These are phyloP conservation scores for Drosophila yooni DNA, from an alignment of 2,888 invertebrate genomes.

Conservation along the genomic window DNA sequence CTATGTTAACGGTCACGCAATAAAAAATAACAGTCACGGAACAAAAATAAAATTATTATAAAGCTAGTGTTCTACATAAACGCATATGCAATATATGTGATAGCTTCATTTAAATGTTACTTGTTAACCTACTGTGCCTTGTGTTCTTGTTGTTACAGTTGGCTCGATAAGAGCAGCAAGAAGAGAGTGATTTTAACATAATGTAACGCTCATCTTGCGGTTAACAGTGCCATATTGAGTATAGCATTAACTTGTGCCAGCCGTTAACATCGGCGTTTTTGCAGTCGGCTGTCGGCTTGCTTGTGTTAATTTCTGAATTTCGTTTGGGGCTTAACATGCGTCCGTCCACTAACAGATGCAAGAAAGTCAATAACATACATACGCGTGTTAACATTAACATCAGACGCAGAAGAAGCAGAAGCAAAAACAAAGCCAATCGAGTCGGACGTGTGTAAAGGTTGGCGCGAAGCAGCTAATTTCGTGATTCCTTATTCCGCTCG, in stretches of 20 bases:
- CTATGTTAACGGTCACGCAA: not conserved
- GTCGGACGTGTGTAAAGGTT: conserved; percentile 52
- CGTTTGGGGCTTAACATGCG: conserved; percentile 25
- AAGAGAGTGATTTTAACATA: conserved; percentile 28
- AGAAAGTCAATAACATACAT: conserved; percentile 29
- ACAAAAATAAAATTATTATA: not conserved
- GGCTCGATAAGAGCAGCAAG: conserved; percentile 3
- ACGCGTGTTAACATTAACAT: conserved; percentile 29
- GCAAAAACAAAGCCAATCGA: conserved; percentile 57
- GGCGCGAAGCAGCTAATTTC: conserved; percentile 35
- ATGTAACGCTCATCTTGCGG: conserved; percentile 16
- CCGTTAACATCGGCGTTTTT: conserved; percentile 9
- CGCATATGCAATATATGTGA: not conserved
- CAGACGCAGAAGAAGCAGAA: conserved; percentile 44
- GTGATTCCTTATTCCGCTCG: conserved; percentile 50
- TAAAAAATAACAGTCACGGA: not conserved
- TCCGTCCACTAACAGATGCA: conserved; percentile 23
- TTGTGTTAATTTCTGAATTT: conserved; percentile 18
- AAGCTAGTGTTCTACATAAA: not conserved
- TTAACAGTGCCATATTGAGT: conserved; percentile 45
- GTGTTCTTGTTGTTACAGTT: conserved; percentile 23
- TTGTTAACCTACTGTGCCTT: conserved; percentile 7
- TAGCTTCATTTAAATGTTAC: not conserved
- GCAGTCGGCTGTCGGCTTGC: conserved; percentile 4
- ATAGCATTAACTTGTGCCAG: conserved; percentile 35